Evolutionary conservation across 1,140 invertebrate genomes (phyloP).

Genomic region (Acyrthosiphon pisum): DNA sequence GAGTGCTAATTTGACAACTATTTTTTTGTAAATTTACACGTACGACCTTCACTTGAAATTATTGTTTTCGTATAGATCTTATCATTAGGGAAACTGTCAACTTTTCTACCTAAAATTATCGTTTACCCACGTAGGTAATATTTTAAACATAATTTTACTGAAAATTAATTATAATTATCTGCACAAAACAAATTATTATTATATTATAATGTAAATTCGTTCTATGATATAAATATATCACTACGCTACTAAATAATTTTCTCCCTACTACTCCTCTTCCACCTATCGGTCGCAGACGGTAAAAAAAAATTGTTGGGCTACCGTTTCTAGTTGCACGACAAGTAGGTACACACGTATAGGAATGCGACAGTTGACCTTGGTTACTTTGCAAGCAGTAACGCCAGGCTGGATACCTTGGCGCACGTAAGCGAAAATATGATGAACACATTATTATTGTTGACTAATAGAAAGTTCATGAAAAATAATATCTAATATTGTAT

Average conservation of each 20-base stretch:
- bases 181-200: background rate
- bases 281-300: slow-evolving; percentile 27
- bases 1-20: slow-evolving; percentile 31
- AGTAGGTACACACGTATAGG: slow-evolving; percentile 40
- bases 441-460: slow-evolving; percentile 13
- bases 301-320: slow-evolving; percentile 36
- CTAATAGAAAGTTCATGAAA: background rate
- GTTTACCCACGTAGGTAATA: background rate
- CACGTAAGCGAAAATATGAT: slow-evolving; percentile 41
- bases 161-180: slow-evolving; percentile 20
- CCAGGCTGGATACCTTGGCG: background rate
- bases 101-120: background rate
- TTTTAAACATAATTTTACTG: background rate
- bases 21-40: slow-evolving; percentile 44
- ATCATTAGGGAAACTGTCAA: slow-evolving; percentile 35
- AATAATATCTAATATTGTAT: background rate
- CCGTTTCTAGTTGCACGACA: slow-evolving; percentile 24
- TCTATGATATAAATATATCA: background rate
- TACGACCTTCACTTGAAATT: slow-evolving; percentile 51
- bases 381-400: slow-evolving; percentile 22
- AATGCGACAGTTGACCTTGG: slow-evolving; percentile 46
- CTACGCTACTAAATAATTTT: slow-evolving; percentile 27
- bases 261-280: background rate
- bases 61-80: slow-evolving; percentile 35
- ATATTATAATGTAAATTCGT: slow-evolving; percentile 4